phyloP scores from a whole-genome alignment of 2,888 invertebrate genomes.

The Caenorhabditis sp. region DNA sequence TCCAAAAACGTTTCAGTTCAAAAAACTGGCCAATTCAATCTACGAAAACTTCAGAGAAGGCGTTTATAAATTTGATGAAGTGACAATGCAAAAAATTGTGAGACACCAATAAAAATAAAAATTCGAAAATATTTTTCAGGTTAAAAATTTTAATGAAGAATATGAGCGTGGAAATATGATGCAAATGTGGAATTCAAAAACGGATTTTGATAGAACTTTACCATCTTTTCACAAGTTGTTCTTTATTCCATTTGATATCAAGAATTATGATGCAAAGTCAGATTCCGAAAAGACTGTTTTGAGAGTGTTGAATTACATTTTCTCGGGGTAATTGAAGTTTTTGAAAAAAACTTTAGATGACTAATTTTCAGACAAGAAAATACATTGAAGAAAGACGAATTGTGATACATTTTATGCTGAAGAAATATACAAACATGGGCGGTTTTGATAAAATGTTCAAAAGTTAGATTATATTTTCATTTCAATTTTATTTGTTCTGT shows the following conservation, averaged over 20 bases:
- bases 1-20: background rate
- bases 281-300: background rate
- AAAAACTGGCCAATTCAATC: background rate
- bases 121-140: background rate
- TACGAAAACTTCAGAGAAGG: background rate
- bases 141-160: background rate
- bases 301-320: background rate
- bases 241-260: background rate
- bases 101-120: background rate
- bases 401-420: background rate
- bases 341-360: background rate
- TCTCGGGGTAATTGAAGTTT: background rate
- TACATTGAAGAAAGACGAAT: background rate
- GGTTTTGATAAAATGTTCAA: no score
- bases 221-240: background rate
- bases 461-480: no score
- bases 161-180: conserved; percentile 1
- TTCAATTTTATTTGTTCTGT: no score
- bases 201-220: background rate
- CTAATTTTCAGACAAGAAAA: background rate
- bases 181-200: conserved; percentile 5
- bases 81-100: background rate
- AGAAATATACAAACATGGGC: no score
- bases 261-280: background rate
- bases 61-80: background rate